phyloP scores from a whole-genome alignment of 2,797 vertebrate genomes.

The Brachyalestes nurse region DNA sequence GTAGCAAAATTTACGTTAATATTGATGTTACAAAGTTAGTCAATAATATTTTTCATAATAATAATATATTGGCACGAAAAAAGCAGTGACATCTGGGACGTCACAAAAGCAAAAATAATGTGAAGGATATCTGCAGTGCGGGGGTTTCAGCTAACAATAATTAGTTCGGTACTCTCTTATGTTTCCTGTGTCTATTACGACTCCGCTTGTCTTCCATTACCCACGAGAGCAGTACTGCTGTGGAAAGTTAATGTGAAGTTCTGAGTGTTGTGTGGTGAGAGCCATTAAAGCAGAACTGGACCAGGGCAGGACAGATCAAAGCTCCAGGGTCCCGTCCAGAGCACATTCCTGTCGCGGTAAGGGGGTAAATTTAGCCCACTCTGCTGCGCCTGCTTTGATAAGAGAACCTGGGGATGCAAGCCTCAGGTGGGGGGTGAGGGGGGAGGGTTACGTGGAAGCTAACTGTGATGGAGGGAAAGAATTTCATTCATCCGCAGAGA shows the following conservation, averaged over 20 bases:
- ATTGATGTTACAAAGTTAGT: too few relatives aligned
- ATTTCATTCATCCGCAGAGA: constrained; percentile 45
- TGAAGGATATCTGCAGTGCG: too few relatives aligned
- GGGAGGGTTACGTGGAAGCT: constrained; percentile 37
- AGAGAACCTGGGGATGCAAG: constrained; percentile 60
- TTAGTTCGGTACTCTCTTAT: too few relatives aligned
- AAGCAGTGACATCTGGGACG: too few relatives aligned
- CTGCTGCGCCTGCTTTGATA: constrained; percentile 73
- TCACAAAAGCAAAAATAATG: too few relatives aligned
- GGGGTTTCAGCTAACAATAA: too few relatives aligned
- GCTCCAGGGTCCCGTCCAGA: constrained; percentile 64
- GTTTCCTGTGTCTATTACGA: too few relatives aligned
- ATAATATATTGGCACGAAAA: too few relatives aligned
- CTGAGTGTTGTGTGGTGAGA: constrained; percentile 14
- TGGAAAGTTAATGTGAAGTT: background rate
- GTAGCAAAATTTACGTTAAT: too few relatives aligned
- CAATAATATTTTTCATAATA: too few relatives aligned
- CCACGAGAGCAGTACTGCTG: too few relatives aligned
- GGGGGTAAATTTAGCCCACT: constrained; percentile 78
- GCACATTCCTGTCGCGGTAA: constrained; percentile 76
- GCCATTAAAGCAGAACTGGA: constrained; percentile 32
- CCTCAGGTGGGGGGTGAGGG: constrained; percentile 40
- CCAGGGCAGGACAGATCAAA: constrained; percentile 63
- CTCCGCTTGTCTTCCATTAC: too few relatives aligned
- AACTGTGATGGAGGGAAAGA: constrained; percentile 50